Evolutionary conservation across 64 coral and sea anemone species (phyloP), one percentile per base, ranked within the genome.

Genomic region (Montipora efflorescens): DNA sequence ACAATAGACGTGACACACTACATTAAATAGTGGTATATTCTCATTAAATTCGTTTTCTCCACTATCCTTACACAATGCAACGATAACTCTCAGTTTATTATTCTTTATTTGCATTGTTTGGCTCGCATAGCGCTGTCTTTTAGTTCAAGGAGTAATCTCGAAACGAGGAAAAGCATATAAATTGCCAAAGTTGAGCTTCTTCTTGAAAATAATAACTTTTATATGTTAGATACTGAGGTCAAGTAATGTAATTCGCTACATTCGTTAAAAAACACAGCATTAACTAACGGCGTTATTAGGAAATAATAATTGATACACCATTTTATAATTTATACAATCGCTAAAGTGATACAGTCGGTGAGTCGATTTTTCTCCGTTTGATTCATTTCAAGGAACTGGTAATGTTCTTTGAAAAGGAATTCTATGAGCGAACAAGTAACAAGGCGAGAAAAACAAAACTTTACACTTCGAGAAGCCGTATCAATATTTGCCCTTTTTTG

Each of bases 61-160:
- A 71, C 82, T 86, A 64, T 86, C 71, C 19, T 45, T 13, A 71
- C 46, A 86, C 82, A 86, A 86, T 86, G 18, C 45, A 13, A 47
- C 62, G 67, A 70, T 86, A 67, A 67, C 81, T 19, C 66, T 72
- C 47, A 86, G 82, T 86, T 86, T 86, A 72, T 86, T 86, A 71
- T 86, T 64, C 47, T 86, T 86, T 86, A 86, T 86, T 68, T 6
- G 5, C 82, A 71, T 86, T 86, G 59, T 86, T 72, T 72, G 53
- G 66, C 66, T 71, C 18, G 47, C 66, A 45, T 8, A 72, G 66
- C 82, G 82, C 46, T 86, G 82, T 86, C 64, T 43, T 86, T 86
- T 86, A 71, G 82, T 86, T 72, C 64, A 50, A 5, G 25, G 46
- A 71, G 66, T 8, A 70, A 84, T 71, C 82, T 86, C 62, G 66